phyloP scores from a whole-genome alignment of 2,113 vertebrate genomes.

The Apodemus sylvaticus region DNA sequence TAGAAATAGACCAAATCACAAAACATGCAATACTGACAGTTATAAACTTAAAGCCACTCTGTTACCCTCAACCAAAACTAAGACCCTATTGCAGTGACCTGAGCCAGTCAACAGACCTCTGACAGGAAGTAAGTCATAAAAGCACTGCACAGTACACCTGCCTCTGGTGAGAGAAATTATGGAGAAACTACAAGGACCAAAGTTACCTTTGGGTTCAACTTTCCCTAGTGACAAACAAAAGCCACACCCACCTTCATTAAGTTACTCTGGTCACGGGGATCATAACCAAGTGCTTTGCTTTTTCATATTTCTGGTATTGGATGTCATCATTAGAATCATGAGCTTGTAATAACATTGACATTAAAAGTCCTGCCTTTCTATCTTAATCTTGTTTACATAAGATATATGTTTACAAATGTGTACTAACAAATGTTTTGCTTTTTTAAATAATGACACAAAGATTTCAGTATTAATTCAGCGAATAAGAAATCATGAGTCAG shows the following conservation, averaged over 20 bases:
- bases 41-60: background rate
- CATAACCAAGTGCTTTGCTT: accelerated
- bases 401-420: background rate
- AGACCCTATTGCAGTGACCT: background rate
- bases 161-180: too few species aligned
- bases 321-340: background rate
- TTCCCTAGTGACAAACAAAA: background rate
- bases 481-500: background rate
- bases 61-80: accelerated
- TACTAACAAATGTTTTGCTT: background rate
- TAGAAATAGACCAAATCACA: background rate
- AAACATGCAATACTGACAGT: background rate
- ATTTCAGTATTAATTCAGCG: background rate
- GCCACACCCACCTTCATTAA: accelerated
- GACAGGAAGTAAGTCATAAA: background rate
- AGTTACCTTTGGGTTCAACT: background rate
- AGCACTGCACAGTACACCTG: accelerated
- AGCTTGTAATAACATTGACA: background rate
- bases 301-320: background rate
- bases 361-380: too few species aligned
- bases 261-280: background rate
- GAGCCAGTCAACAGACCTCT: accelerated
- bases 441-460: background rate
- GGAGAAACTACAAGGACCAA: background rate
- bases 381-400: background rate